Base-by-base conservation (phyloP, 1,140 invertebrate genomes). In the Zaprionus nigranus region DNA sequence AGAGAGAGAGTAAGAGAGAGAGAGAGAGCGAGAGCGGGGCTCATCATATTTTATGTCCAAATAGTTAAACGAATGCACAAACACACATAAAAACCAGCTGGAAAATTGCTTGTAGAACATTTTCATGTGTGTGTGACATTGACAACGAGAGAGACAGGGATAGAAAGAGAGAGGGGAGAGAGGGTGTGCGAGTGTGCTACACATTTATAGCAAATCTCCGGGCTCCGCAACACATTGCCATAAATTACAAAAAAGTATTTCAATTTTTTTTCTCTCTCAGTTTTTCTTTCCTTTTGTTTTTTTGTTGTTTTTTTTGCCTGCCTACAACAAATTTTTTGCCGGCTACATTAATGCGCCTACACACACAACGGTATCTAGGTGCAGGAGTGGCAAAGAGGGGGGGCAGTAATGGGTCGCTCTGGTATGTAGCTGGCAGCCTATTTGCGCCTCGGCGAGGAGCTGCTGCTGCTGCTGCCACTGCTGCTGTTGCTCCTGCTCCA, bases 41-140 rank as follows among this genome's bases (percentile, higher is more conserved):
- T 61, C 75, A 66, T 70, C 64, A 66, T 66, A 66, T 66, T 66
- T 66, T 66, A 66, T 66, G 64, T 26, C 64, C 64, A 66, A 66
- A 66, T 66, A 58, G 64, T 66, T 66, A 66, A 66, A 90, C 81
- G 68, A 75, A 75, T 69, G 68, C 72, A 70, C 72, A 78, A 84
- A 84, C 82, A 79, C 82, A 82, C 79, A 86, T 77, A 86, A 86
- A 90, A 90, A 81, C 81, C 81, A 90, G 81, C 81, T 82, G 86
- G 82, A 90, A 90, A 90, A 90, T 90, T 90, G 86, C 86, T 90
- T 90, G 86, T 86, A 90, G 90, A 90, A 90, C 86, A 90, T 88
- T 88, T 84, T 88, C 85, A 77, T 73, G 80, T 73, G 70, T 66
- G 56, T 84, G 84, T 88, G 84, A 80, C 78, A 80, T 80, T 80